Evolutionary conservation across 92 coral and sea anemone genomes (phyloP).

Genomic region (Umimayanthus kanabou): DNA sequence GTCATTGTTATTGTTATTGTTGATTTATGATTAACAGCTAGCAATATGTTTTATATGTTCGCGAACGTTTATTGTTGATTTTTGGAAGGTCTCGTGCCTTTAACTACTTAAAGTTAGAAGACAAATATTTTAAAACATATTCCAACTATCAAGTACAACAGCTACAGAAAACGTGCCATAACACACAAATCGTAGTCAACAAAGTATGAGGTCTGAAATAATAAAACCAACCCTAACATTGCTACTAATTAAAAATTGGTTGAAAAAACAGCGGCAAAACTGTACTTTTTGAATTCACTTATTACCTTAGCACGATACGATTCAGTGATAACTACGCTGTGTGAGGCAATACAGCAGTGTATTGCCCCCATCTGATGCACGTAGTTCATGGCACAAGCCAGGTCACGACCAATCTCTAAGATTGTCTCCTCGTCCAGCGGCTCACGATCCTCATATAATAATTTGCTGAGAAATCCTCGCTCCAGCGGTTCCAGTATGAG

Average conservation of each 20-base stretch:
- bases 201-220: neutral
- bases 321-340: slow-evolving; percentile 79
- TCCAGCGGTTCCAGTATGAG: slow-evolving; percentile 85
- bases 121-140: no score
- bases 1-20: no score
- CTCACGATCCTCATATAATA: slow-evolving; percentile 69
- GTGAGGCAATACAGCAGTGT: slow-evolving; percentile 86
- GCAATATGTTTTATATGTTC: no score
- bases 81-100: no score
- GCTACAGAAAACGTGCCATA: no score
- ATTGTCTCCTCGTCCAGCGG: slow-evolving; percentile 75
- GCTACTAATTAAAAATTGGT: neutral
- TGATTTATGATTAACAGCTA: no score
- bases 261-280: neutral
- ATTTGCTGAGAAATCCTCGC: slow-evolving; percentile 51
- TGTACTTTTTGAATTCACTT: neutral
- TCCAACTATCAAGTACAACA: neutral
- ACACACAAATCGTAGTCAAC: neutral
- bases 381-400: slow-evolving; percentile 87
- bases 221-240: neutral
- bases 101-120: no score
- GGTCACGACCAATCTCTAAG: slow-evolving; percentile 71
- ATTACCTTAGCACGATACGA: slow-evolving; percentile 82
- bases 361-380: slow-evolving; percentile 85
- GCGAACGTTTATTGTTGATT: no score